Conservation (phyloP, 2,888 invertebrate species). For the Plutella xylostella region DNA sequence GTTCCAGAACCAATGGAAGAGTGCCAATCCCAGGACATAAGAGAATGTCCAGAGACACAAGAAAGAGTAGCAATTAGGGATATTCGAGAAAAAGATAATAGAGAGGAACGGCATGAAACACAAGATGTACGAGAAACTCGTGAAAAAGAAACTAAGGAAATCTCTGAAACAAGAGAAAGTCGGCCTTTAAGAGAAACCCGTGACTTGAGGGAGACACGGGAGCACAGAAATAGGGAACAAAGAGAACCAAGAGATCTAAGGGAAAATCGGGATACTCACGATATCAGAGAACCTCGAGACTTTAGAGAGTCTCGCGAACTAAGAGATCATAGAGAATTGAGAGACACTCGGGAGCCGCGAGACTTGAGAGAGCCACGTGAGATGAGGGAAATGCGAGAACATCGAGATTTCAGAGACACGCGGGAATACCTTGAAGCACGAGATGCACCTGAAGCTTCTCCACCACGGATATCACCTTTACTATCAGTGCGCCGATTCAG, state of each 20-base stretch:
- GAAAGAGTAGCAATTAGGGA: slow-evolving; percentile 47
- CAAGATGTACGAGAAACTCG: slow-evolving; percentile 42
- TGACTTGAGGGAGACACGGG: slow-evolving; percentile 28
- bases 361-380: slow-evolving; percentile 30
- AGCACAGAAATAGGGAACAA: slow-evolving; percentile 15
- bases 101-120: slow-evolving; percentile 31
- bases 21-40: slow-evolving; percentile 45
- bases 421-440: slow-evolving; percentile 43
- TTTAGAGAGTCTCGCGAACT: slow-evolving; percentile 27
- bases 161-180: slow-evolving; percentile 25
- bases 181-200: slow-evolving; percentile 44
- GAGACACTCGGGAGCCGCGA: slow-evolving; percentile 37
- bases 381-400: slow-evolving; percentile 31
- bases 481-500: slow-evolving; percentile 61
- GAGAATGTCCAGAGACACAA: slow-evolving; percentile 42
- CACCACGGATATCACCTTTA: slow-evolving; percentile 58
- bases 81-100: slow-evolving; percentile 38
- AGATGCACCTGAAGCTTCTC: slow-evolving; percentile 55
- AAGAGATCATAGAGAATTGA: slow-evolving; percentile 35
- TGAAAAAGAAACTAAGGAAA: slow-evolving; percentile 36
- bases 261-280: slow-evolving; percentile 28
- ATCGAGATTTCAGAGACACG: slow-evolving; percentile 42
- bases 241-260: slow-evolving; percentile 29
- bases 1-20: slow-evolving; percentile 65
- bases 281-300: slow-evolving; percentile 44